phyloP scores from a whole-genome alignment of 2,113 vertebrate species.

The Penelope pileata region DNA sequence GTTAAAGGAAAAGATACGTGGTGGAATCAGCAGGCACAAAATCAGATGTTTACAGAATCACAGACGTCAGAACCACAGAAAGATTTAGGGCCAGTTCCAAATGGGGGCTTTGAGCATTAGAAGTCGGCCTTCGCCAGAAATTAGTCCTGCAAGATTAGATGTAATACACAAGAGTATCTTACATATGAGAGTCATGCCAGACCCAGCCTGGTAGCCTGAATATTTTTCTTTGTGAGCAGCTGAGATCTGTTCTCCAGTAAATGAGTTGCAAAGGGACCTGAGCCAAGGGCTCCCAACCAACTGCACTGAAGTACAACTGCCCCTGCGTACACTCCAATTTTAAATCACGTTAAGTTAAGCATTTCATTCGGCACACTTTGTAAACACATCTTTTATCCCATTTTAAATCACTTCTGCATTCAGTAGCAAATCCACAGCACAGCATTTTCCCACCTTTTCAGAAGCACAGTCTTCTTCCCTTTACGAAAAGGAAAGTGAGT shows the following conservation, averaged over 20 bases:
- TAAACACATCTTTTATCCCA: neutral
- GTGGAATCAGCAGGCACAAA: neutral
- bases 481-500: neutral
- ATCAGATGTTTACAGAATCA: neutral
- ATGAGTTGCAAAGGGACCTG: neutral
- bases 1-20: neutral
- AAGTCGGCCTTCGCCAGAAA: neutral
- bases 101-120: neutral
- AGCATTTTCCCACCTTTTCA: neutral
- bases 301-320: neutral
- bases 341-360: neutral
- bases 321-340: neutral
- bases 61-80: neutral
- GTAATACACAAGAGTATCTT: neutral
- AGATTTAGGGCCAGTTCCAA: neutral
- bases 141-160: neutral
- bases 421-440: neutral
- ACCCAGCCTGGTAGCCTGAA: neutral
- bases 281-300: neutral
- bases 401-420: neutral
- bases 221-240: neutral
- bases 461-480: neutral
- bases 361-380: neutral
- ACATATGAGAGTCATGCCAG: neutral
- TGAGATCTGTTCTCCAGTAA: neutral